Percentiles rank a stretch among this genome's conserved stretches.
Conservation (phyloP, 2,888 invertebrate species). For the Herminia tarsipennalis region DNA sequence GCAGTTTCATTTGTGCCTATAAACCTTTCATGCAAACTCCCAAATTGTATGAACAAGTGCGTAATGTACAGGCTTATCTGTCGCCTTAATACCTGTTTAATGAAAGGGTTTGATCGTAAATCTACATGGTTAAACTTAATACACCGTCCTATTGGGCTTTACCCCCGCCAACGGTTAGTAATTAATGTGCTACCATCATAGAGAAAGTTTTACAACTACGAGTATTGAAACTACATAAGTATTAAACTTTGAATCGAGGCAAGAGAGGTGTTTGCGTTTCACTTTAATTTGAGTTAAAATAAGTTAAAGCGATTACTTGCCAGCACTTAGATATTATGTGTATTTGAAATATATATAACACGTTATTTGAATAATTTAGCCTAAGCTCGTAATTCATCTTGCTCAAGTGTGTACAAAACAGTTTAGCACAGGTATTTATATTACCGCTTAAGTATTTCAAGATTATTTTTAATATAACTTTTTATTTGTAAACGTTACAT, state of each 20-base stretch:
- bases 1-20: conserved; percentile 69
- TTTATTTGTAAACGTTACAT: conserved; percentile 4
- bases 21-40: conserved; percentile 72
- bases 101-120: conserved; percentile 85
- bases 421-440: conserved; percentile 17
- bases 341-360: conserved; percentile 42
- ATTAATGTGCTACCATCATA: conserved; percentile 81
- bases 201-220: conserved; percentile 78
- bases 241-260: conserved; percentile 75
- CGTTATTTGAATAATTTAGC: conserved; percentile 20
- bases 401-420: too few relatives aligned
- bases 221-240: conserved; percentile 80
- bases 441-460: conserved; percentile 2
- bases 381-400: background rate
- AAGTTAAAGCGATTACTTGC: conserved; percentile 64
- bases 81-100: conserved; percentile 83
- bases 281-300: conserved; percentile 76
- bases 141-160: conserved; percentile 76
- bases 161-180: conserved; percentile 68
- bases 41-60: conserved; percentile 77
- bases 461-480: too few relatives aligned
- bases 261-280: conserved; percentile 71
- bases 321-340: conserved; percentile 32
- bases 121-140: conserved; percentile 82
- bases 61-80: conserved; percentile 78